These are phyloP conservation scores for Acheta domesticus DNA, from an alignment of 2,888 invertebrate genomes.

Conservation along the genomic window DNA sequence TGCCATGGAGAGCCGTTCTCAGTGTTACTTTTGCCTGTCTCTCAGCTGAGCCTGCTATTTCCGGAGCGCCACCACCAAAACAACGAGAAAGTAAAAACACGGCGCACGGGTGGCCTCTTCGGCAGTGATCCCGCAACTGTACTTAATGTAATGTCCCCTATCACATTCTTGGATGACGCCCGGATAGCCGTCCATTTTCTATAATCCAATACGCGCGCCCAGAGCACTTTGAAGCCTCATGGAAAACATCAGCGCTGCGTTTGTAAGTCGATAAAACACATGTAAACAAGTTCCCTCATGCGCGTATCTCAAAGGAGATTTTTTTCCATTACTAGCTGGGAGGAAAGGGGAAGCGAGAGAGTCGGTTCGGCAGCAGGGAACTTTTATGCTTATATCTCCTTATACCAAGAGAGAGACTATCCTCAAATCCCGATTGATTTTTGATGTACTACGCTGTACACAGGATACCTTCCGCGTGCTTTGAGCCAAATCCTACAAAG, in stretches of 20 bases:
- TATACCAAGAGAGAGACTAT: not conserved
- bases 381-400: slow-evolving; percentile 9
- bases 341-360: not conserved
- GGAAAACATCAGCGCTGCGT: not conserved
- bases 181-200: not conserved
- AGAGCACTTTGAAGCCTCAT: not conserved
- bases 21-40: too few relatives aligned
- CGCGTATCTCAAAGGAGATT: not conserved
- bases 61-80: too few relatives aligned
- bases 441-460: not conserved
- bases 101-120: too few relatives aligned
- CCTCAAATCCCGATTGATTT: slow-evolving; percentile 1
- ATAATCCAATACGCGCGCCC: not conserved
- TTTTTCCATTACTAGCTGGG: not conserved
- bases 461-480: not conserved
- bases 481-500: slow-evolving; percentile 18
- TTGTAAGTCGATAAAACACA: slow-evolving; percentile 9
- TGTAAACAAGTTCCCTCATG: slow-evolving; percentile 1
- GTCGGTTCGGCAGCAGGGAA: not conserved
- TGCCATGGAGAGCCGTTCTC: too few relatives aligned
- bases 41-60: too few relatives aligned
- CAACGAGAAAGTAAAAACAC: too few relatives aligned
- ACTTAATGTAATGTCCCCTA: not conserved
- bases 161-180: not conserved
- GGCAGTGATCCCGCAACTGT: not conserved